A percentile compares a stretch with the other conserved stretches of the same genome.
Evolutionary conservation across 2,888 invertebrate genomes (phyloP).

Genomic region (Harpalus rufipes): DNA sequence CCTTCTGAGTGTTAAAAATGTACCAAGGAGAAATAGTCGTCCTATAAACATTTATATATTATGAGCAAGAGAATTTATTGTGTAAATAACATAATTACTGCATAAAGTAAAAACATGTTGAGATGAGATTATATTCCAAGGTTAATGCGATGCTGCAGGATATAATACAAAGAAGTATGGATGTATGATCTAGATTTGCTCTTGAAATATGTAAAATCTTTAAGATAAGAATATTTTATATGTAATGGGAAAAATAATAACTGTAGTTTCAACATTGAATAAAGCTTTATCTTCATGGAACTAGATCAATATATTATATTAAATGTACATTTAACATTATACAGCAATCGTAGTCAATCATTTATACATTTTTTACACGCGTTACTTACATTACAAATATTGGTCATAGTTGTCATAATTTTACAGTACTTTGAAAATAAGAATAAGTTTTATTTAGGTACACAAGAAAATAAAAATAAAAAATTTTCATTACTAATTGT

Average conservation of each 20-base stretch:
- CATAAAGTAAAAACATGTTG: conserved; percentile 38
- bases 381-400: no score
- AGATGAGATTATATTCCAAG: conserved; percentile 27
- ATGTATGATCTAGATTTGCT: neutral
- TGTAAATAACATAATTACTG: conserved; percentile 30
- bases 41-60: neutral
- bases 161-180: neutral
- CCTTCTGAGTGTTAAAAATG: neutral
- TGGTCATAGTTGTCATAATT: no score
- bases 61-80: conserved; percentile 8
- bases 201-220: conserved; percentile 3
- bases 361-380: no score
- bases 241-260: conserved; percentile 6
- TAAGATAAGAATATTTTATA: neutral
- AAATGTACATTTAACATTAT: no score
- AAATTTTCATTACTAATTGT: no score
- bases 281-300: neutral
- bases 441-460: no score
- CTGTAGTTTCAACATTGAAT: neutral
- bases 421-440: no score
- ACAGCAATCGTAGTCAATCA: no score
- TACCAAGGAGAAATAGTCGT: neutral
- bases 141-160: conserved; percentile 15
- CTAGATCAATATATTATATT: no score
- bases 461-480: no score